Evolutionary conservation across 2,797 vertebrate genomes (phyloP).

Genomic region (Balearica regulorum): DNA sequence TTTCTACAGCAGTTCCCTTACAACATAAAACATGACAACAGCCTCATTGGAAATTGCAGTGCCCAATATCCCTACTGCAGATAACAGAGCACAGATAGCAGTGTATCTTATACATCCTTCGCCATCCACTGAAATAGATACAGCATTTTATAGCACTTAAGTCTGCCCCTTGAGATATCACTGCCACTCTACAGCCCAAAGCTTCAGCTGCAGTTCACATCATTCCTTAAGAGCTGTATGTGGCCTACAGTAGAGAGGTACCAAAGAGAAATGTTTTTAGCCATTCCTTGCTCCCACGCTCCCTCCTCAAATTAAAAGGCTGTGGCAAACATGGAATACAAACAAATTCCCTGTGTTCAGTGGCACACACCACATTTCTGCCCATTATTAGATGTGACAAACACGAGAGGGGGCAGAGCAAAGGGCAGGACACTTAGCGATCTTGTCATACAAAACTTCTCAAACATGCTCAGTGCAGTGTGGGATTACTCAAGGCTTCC

Average conservation of each 20-base stretch:
- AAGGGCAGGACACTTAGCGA: slow-evolving; percentile 50
- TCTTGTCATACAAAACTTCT: slow-evolving; percentile 63
- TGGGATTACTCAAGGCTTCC: slow-evolving; percentile 45
- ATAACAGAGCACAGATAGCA: not conserved
- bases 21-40: not conserved
- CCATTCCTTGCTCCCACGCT: slow-evolving; percentile 55
- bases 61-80: not conserved
- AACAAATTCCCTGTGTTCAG: slow-evolving; percentile 62
- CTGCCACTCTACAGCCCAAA: not conserved
- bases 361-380: slow-evolving; percentile 56
- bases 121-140: not conserved
- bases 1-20: not conserved
- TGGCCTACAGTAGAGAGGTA: not conserved
- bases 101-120: not conserved
- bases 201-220: not conserved
- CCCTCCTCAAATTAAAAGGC: slow-evolving; percentile 63
- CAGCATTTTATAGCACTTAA: not conserved
- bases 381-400: slow-evolving; percentile 68
- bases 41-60: not conserved
- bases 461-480: slow-evolving; percentile 46
- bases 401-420: slow-evolving; percentile 64
- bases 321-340: slow-evolving; percentile 27
- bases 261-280: not conserved
- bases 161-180: not conserved
- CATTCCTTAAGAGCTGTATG: not conserved